phyloP scores from a whole-genome alignment of 2,888 invertebrate species.

The Agonopterix subpropinquella region DNA sequence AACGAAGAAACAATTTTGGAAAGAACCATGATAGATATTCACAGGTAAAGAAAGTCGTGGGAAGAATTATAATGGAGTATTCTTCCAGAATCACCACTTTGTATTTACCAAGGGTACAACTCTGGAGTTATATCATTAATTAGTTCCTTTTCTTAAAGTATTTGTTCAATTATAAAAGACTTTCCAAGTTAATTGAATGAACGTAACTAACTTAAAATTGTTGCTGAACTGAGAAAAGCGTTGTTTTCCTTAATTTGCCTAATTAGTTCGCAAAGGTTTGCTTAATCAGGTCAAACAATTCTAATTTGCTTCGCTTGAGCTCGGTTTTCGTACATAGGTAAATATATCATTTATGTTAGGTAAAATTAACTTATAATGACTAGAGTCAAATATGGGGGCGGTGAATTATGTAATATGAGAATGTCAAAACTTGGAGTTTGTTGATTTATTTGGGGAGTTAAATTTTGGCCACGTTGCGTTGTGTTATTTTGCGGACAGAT shows the following conservation, averaged over 20 bases:
- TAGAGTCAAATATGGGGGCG: slow-evolving; percentile 23
- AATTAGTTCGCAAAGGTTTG: slow-evolving; percentile 30
- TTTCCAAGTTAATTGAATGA: too few relatives aligned
- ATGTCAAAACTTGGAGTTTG: slow-evolving; percentile 13
- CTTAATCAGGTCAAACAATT: slow-evolving; percentile 38
- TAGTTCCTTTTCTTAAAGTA: too few relatives aligned
- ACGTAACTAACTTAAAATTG: neutral
- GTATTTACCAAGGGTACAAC: too few relatives aligned
- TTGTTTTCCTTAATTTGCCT: slow-evolving; percentile 10
- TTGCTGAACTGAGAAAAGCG: too few relatives aligned
- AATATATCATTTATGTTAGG: slow-evolving; percentile 30
- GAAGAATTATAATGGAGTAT: too few relatives aligned
- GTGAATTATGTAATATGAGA: slow-evolving; percentile 28
- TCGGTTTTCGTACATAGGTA: slow-evolving; percentile 13
- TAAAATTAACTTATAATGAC: slow-evolving; percentile 41
- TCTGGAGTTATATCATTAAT: too few relatives aligned
- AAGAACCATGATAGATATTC: too few relatives aligned
- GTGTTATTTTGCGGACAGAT: too few relatives aligned
- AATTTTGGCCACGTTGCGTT: neutral
- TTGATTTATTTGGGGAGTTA: neutral
- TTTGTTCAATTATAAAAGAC: too few relatives aligned
- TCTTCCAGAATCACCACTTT: too few relatives aligned
- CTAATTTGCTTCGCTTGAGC: slow-evolving; percentile 22
- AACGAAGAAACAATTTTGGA: too few relatives aligned
- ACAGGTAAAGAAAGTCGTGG: too few relatives aligned